Evolutionary conservation across 2,888 invertebrate species (phyloP), one percentile per base, ranked within the genome.

Genomic region (Isoperla grammatica): DNA sequence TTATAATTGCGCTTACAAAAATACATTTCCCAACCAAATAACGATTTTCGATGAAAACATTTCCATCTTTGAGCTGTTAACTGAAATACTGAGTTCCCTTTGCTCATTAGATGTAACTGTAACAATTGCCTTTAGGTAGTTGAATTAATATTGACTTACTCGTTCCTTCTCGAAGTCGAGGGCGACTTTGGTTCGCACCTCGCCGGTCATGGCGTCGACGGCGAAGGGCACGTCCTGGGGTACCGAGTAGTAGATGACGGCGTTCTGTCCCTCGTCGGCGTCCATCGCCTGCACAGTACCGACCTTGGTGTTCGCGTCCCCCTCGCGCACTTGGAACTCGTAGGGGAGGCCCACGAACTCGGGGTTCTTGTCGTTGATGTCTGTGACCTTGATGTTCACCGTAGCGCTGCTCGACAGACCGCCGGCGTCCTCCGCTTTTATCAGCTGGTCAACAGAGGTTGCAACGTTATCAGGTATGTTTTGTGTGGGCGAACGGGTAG

Each of bases 351-450:
- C 82, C n/a, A 88, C 83, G 69, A 94, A 95, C 70, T 88, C 89
- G 0, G 94, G 94, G 72, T 92, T 93, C 69, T 93, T 91, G 70
- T 95, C 94, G 71, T 94, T 94, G 63, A 93, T 90, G 68, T 95
- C 95, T 0, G 91, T 90, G 1, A 95, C 90, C 71, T 87, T 88
- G 59, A 95, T 88, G 68, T 92, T 91, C 0, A 94, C 88, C 0
- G 89, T 90, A 0, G 90, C 87, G 1, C 88, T 90, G 67, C 87
- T 89, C 0, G 87, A 84, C 39, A 93, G 74, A 46, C 87, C 89
- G 1, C 91, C 92, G 20, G 87, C 85, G 71, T 94, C 94, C 73
- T 91, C 91, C 0, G 93, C 93, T 76, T 83, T 87, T 55, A 95
- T 83, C 70, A 87, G 79, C 88, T 88, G 70, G 29, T 5, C 8